Base-by-base conservation (phyloP, 2,113 vertebrate species). In the Marcusenius ussheri region DNA sequence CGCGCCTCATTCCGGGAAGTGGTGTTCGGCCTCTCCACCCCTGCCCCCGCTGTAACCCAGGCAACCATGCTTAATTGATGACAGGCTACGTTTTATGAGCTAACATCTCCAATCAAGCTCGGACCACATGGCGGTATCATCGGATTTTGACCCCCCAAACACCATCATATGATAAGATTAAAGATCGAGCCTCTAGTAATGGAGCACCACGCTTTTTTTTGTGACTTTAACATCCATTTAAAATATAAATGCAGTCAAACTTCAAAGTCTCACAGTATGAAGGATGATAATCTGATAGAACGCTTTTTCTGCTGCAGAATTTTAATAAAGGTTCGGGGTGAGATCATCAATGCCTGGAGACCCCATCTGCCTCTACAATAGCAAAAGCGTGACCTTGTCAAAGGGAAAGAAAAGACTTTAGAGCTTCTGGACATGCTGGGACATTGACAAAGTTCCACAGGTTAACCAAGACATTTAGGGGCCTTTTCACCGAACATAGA, bases 1-100 rank as follows among this genome's bases (percentile, higher is more conserved):
- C 15, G 15, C 66, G 8, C 42, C 74, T 66, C 24, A 80, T 89
- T 89, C 88, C 49, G 66, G 88, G 88, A 77, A 87, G 74, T 10
- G 35, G 6, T 42, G 35, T 15, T 80, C 74, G 5, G 13, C 31
- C 74, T 80, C 35, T 39, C 31, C 74, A 80, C 56, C 42, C 42
- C 56, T 45, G 19, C 39, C 39, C 35, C 74, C 13, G 31, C 74
- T 4, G 31, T 80, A 80, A 35, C 74, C 74, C 74, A 13, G 74
- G 74, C 74, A 42, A 80, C 74, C 74, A 80, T 80, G 74, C 74
- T 80, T 80, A 39, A 39, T 80, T 42, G 35, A 80, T 80, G 74
- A 80, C 15, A 17, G 35, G 74, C 74, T 39, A 6, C 5, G 0
- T 42, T 80, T 35, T 42, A 80, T 17, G 35, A 15, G 35, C 35